These are phyloP conservation scores for Scaptomyza hsui DNA, from an alignment of 1,140 invertebrate species.

Conservation along the genomic window DNA sequence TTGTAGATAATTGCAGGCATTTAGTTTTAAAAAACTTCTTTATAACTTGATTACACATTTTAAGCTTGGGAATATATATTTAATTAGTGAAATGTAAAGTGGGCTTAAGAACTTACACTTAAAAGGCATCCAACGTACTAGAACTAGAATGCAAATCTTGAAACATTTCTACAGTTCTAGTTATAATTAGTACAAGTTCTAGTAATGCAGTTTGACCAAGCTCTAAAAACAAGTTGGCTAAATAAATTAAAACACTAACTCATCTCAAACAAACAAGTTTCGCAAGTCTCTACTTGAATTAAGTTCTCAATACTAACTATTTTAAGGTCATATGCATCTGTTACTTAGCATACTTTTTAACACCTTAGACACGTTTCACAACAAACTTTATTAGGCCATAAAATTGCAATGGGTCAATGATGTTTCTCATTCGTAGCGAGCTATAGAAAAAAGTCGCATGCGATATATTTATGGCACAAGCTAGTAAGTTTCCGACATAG, in stretches of 20 bases:
- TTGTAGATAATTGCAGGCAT: slow-evolving; percentile 51
- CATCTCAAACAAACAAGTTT: slow-evolving; percentile 45
- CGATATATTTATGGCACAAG: slow-evolving; percentile 6
- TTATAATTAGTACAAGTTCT: slow-evolving; percentile 10
- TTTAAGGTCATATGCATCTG: slow-evolving; percentile 20
- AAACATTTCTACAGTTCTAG: slow-evolving; percentile 2
- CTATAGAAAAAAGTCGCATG: neutral
- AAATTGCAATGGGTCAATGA: slow-evolving; percentile 24
- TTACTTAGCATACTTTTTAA: slow-evolving; percentile 4
- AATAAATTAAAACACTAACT: slow-evolving; percentile 16
- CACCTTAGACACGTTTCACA: slow-evolving; percentile 25
- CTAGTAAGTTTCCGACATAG: slow-evolving; percentile 45
- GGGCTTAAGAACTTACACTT: neutral
- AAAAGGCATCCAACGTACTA: slow-evolving; percentile 15
- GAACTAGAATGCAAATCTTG: slow-evolving; percentile 39
- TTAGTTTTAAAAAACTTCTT: slow-evolving; percentile 15
- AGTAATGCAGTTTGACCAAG: slow-evolving; percentile 4
- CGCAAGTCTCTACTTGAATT: slow-evolving; percentile 8
- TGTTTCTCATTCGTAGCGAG: slow-evolving; percentile 1
- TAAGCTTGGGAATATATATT: neutral
- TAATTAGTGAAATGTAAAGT: neutral
- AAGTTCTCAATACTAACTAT: neutral
- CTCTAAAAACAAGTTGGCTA: slow-evolving; percentile 29
- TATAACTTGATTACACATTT: neutral
- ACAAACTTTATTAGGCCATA: slow-evolving; percentile 27